Conservation (phyloP, 1,140 invertebrate species). For the Dreissena polymorpha region DNA sequence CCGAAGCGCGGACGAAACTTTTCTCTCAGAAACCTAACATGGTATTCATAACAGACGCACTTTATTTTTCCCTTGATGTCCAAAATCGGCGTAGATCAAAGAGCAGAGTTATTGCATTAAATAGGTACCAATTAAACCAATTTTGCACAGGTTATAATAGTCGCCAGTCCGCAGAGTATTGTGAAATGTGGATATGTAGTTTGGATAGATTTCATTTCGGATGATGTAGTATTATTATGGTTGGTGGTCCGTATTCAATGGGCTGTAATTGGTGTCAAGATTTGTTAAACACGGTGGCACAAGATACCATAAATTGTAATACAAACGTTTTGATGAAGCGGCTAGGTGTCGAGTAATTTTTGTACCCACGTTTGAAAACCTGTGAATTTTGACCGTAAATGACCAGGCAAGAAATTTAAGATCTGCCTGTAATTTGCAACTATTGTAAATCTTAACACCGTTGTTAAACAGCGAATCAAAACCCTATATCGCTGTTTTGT, state of each 20-base stretch:
- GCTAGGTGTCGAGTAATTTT: slow-evolving; percentile 39
- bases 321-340: slow-evolving; percentile 24
- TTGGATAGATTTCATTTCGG: slow-evolving; percentile 33
- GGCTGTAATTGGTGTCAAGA: slow-evolving; percentile 26
- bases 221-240: slow-evolving; percentile 42
- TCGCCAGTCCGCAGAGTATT: slow-evolving; percentile 34
- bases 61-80: slow-evolving; percentile 17
- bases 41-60: no score
- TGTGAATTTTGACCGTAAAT: slow-evolving; percentile 4
- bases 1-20: slow-evolving; percentile 8
- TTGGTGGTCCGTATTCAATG: slow-evolving; percentile 42
- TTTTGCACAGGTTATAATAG: slow-evolving; percentile 46
- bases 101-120: slow-evolving; percentile 42
- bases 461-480: neutral
- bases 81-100: slow-evolving; percentile 48
- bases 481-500: no score
- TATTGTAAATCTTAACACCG: neutral
- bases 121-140: slow-evolving; percentile 55
- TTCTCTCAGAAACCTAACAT: no score
- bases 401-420: neutral
- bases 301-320: slow-evolving; percentile 43
- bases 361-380: neutral
- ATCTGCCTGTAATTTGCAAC: neutral
- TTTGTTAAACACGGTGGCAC: slow-evolving; percentile 27
- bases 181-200: slow-evolving; percentile 17